These are phyloP conservation scores for Liodrosophila aerea DNA, from an alignment of 2,888 invertebrate genomes.

Conservation along the genomic window DNA sequence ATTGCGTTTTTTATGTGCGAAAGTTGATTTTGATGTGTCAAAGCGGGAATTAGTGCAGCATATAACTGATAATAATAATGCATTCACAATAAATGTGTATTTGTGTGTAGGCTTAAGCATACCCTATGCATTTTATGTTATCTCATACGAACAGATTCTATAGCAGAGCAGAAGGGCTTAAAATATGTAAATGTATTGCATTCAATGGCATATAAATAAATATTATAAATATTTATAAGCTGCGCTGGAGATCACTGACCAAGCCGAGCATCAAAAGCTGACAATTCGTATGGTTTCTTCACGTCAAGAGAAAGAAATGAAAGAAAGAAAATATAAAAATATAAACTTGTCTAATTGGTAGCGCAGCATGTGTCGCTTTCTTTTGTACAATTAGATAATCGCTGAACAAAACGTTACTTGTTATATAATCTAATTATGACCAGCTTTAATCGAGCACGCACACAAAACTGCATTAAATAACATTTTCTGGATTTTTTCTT, in stretches of 20 bases:
- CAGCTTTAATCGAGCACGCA: slow-evolving; percentile 55
- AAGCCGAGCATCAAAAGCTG: slow-evolving; percentile 14
- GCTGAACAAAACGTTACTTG: slow-evolving; percentile 36
- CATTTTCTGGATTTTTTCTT: slow-evolving; percentile 28
- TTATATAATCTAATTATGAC: slow-evolving; percentile 75
- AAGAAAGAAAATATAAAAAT: slow-evolving; percentile 8
- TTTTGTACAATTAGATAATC: slow-evolving; percentile 69
- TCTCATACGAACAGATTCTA: background rate
- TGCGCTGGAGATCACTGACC: slow-evolving; percentile 15
- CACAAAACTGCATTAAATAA: slow-evolving; percentile 66
- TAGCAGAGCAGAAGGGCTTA: too few species aligned
- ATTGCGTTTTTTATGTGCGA: slow-evolving; percentile 56
- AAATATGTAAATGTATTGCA: slow-evolving; percentile 15
- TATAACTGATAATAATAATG: slow-evolving; percentile 14
- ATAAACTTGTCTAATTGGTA: slow-evolving; percentile 65
- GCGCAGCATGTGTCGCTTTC: slow-evolving; percentile 59
- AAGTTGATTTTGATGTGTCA: slow-evolving; percentile 37
- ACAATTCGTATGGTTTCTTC: slow-evolving; percentile 14
- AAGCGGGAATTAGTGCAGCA: slow-evolving; percentile 11
- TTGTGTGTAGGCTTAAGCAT: too few species aligned
- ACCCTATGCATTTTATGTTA: background rate
- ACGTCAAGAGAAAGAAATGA: slow-evolving; percentile 5
- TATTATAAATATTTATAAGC: background rate
- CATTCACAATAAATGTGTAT: background rate
- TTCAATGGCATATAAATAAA: slow-evolving; percentile 24